These are phyloP conservation scores for Bubo bubo DNA, from an alignment of 2,113 vertebrate species.

Conservation along the genomic window DNA sequence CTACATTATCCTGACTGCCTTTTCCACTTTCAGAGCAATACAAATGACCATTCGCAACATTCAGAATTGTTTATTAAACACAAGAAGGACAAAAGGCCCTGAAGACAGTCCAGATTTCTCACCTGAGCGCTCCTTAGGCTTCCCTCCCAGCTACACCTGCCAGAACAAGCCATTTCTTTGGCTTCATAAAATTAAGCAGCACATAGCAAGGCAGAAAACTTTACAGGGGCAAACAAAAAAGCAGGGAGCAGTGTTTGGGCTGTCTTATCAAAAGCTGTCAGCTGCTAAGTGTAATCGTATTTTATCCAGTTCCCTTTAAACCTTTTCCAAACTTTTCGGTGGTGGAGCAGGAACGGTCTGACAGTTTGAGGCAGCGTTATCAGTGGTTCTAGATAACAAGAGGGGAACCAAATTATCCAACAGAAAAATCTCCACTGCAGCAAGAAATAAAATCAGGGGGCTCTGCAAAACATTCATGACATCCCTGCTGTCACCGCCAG, in stretches of 20 bases:
- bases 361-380: not conserved
- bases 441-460: not conserved
- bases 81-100: not conserved
- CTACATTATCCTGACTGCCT: accelerated
- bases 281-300: not conserved
- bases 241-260: not conserved
- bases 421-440: not conserved
- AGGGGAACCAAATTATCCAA: not conserved
- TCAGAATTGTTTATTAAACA: not conserved
- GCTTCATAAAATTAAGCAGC: not conserved
- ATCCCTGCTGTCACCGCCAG: accelerated
- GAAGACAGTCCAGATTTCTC: accelerated
- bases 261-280: conserved; percentile 55
- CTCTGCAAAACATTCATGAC: not conserved
- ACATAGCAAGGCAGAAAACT: not conserved
- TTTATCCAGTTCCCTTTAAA: conserved; percentile 21
- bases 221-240: not conserved
- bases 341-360: accelerated
- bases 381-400: not conserved
- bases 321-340: accelerated
- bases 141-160: not conserved
- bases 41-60: not conserved
- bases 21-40: not conserved
- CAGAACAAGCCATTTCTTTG: not conserved
- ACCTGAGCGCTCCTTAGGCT: not conserved